Evolutionary conservation across 2,113 vertebrate genomes (phyloP), one percentile per base, ranked within the genome.

Genomic region (Nesogale talazaci): DNA sequence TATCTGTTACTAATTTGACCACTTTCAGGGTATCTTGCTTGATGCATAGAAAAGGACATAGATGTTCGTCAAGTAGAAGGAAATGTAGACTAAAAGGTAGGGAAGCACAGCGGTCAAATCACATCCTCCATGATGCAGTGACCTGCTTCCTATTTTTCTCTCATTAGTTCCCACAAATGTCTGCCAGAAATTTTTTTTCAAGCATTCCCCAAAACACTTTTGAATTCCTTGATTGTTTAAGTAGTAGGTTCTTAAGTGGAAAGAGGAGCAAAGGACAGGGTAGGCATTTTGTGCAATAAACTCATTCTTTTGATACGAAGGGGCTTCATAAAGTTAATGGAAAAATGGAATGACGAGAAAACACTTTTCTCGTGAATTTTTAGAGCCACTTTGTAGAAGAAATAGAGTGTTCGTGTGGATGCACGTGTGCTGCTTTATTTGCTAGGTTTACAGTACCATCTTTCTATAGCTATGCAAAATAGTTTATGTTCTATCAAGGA

Each of bases 391-490:
- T 65, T 8, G 22, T 80, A 59, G 29, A 67, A 27, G 46, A 83
- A 83, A 83, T 76, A 82, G 16, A 83, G 1, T 63, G 88, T 12
- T 20, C 40, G 19, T 90, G 15, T 82, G 12, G 57, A 46, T 46
- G 42, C 42, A 77, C n/a, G 42, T 78, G 36, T 65, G 7, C 79
- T 86, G 56, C 38, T 89, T 6, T 84, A 42, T 84, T 76, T 92
- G 23, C 86, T 42, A 91, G 57, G 17, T 17, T 69, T 40, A 38
- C 27, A 59, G 3, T 65, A 16, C 8, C 40, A 34, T 42, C 27
- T 76, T 85, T 63, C 61, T 90, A 36, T 77, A 69, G 91, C 10
- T 56, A 31, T 83, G 19, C 65, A 67, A 91, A 75, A 78, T 25
- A 40, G 25, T 59, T 65, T 83, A 74, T 52, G 31, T 88, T 83